Base-by-base conservation (phyloP, 2,797 vertebrate genomes). In the Enteromius argenteus region DNA sequence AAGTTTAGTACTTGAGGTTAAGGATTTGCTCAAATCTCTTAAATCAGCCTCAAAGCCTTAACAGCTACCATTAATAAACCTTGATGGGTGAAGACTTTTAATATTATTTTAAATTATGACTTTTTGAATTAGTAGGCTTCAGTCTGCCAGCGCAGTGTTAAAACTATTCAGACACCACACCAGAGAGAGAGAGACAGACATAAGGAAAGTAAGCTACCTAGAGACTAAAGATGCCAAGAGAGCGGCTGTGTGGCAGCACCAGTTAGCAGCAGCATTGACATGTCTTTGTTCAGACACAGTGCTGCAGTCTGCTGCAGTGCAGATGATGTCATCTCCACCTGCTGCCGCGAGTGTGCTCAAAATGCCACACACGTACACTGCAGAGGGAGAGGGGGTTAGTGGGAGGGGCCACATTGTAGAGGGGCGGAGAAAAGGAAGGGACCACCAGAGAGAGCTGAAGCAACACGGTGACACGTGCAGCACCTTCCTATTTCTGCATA, bases 301-400 rank as follows among this genome's bases (percentile, higher is more conserved):
- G 94, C 95, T 96, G 96, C 96, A 96, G 95, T 95, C 93, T 96
- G 95, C 96, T 97, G 96, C 96, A 96, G 94, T 96, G 96, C 96
- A 95, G 97, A 94, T 95, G 93, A 90, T 90, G 90, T 93, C 91
- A 95, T 94, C 92, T 94, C 95, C 95, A 95, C 95, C 94, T 95
- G 95, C 95, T 92, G 93, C 92, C 93, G 62, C 89, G 91, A 84
- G 83, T 91, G 93, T 82, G 94, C 95, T 96, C 92, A 91, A 92
- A 95, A 96, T 91, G 94, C 95, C 30, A 91, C 91, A 92, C 94
- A 96, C 93, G 93, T 96, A 93, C 86, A 85, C 95, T 94, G 96
- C 95, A 94, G 95, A 95, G 94, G 87, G 93, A 89, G 94, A 92
- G 92, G 88, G 92, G 84, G 89, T 56, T 79, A 87, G 88, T 88